These are phyloP conservation scores for Smithornis capensis DNA, from an alignment of 2,113 vertebrate genomes.

Conservation along the genomic window DNA sequence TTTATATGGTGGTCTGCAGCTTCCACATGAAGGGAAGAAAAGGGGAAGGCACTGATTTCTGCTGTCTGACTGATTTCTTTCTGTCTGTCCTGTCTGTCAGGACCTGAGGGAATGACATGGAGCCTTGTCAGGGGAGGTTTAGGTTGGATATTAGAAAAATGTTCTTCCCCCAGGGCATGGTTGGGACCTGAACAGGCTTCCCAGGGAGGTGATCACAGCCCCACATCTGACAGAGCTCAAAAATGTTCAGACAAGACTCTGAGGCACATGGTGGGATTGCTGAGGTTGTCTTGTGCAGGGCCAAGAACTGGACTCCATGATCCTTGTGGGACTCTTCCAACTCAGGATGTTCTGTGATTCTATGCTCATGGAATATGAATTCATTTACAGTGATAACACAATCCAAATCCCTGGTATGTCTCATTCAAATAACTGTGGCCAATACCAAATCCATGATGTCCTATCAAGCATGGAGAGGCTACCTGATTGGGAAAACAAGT, in stretches of 20 bases:
- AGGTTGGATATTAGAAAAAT: not conserved
- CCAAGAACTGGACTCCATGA: not conserved
- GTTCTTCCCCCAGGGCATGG: not conserved
- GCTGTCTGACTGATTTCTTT: not conserved
- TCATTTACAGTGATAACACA: not conserved
- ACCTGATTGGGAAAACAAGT: not conserved
- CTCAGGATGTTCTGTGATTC: not conserved
- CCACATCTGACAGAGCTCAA: not conserved
- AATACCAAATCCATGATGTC: not conserved
- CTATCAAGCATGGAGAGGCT: not conserved
- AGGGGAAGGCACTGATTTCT: not conserved
- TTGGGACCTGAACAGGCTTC: not conserved
- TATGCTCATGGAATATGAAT: not conserved
- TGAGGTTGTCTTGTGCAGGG: not conserved
- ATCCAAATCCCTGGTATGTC: not conserved
- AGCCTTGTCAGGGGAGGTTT: not conserved
- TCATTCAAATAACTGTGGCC: not conserved
- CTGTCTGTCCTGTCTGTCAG: too few species aligned
- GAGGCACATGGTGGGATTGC: not conserved
- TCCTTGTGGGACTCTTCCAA: not conserved
- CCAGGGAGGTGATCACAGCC: not conserved
- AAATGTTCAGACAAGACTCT: not conserved
- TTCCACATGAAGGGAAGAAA: not conserved
- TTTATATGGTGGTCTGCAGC: not conserved
- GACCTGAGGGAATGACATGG: too few species aligned